These are phyloP conservation scores for Stichodactyla mertensii DNA, from an alignment of 64 coral and sea anemone genomes.

Conservation along the genomic window DNA sequence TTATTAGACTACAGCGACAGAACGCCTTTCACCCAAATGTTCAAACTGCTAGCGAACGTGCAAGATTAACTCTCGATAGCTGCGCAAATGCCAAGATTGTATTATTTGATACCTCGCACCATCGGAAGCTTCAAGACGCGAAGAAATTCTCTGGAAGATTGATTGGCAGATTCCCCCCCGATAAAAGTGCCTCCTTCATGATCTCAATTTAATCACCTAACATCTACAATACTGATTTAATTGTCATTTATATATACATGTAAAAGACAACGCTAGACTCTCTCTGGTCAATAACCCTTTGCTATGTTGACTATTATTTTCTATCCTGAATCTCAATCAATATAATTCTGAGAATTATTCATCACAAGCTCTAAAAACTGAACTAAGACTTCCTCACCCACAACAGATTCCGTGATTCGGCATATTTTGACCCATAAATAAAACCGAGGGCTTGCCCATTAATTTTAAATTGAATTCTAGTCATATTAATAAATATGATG, in stretches of 20 bases:
- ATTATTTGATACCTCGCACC: neutral
- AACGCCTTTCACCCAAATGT: neutral
- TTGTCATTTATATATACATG: neutral
- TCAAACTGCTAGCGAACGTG: neutral
- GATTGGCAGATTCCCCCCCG: neutral
- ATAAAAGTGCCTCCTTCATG: neutral
- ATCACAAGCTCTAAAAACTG: neutral
- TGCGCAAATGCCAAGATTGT: neutral
- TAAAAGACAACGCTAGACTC: neutral
- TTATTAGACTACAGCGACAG: neutral
- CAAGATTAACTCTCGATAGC: neutral
- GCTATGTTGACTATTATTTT: neutral
- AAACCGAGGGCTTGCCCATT: neutral
- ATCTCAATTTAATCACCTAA: neutral
- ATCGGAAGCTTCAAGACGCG: neutral
- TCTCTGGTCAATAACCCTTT: neutral
- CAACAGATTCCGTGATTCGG: neutral
- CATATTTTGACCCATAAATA: neutral
- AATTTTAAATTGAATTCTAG: neutral
- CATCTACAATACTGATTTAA: neutral
- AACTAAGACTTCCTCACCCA: neutral
- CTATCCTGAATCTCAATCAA: neutral
- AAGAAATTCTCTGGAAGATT: neutral
- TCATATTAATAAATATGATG: constrained; percentile 3
- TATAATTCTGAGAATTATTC: neutral